Conservation (phyloP, 2,113 vertebrate species). For the Plecotus auritus region DNA sequence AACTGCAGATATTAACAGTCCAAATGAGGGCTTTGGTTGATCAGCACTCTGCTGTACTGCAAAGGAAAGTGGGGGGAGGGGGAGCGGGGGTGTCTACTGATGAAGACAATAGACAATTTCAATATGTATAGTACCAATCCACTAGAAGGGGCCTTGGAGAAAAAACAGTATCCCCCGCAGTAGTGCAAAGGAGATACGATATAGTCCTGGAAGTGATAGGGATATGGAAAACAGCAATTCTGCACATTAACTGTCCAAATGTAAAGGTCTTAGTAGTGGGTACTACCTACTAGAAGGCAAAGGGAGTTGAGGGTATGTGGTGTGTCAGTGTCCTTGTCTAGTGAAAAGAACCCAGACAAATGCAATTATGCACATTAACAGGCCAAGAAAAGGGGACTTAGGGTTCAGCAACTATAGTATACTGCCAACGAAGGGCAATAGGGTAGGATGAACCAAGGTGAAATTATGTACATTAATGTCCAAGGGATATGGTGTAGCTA, state of each 20-base stretch:
- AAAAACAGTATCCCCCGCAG: not conserved
- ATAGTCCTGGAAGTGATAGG: not conserved
- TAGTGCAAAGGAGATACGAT: not conserved
- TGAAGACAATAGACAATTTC: not conserved
- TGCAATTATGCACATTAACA: too few relatives aligned
- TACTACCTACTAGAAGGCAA: not conserved
- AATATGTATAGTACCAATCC: not conserved
- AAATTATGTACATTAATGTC: too few relatives aligned
- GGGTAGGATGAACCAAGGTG: too few relatives aligned
- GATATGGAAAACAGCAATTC: not conserved
- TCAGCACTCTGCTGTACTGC: not conserved
- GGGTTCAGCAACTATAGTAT: too few relatives aligned
- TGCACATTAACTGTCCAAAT: not conserved
- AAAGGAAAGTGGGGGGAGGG: not conserved
- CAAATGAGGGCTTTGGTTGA: constrained; percentile 9
- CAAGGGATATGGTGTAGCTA: too few relatives aligned
- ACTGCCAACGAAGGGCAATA: too few relatives aligned
- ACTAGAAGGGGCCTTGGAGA: not conserved
- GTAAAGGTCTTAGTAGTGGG: not conserved
- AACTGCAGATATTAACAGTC: not conserved
- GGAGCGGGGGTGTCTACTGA: not conserved
- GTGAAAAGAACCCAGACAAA: too few relatives aligned
- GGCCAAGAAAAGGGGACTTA: too few relatives aligned
- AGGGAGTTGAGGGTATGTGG: not conserved
- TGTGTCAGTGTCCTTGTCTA: too few relatives aligned